phyloP scores from a whole-genome alignment of 2,888 invertebrate genomes.

The Frankliniella fusca region DNA sequence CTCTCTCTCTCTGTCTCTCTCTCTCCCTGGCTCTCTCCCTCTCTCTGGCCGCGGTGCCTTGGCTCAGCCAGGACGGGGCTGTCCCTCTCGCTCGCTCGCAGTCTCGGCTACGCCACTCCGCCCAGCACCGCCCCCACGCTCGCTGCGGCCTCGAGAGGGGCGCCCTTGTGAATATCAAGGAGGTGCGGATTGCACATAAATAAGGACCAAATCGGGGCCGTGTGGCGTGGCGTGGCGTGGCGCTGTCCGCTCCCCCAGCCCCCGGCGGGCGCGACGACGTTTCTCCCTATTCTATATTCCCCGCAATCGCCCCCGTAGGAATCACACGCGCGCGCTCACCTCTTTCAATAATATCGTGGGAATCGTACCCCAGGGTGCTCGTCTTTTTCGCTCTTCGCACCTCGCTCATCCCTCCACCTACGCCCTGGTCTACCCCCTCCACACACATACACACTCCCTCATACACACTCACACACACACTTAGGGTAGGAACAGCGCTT shows the following conservation, averaged over 20 bases:
- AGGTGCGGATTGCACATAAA: constrained; percentile 24
- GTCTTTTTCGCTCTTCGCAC: too few relatives aligned
- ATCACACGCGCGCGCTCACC: constrained; percentile 9
- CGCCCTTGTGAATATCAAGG: constrained; percentile 13
- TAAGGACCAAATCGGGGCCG: constrained; percentile 6
- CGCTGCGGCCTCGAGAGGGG: background rate
- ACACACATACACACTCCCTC: too few relatives aligned
- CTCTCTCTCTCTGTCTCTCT: too few relatives aligned
- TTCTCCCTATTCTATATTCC: background rate
- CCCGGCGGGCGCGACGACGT: background rate
- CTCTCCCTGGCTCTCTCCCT: too few relatives aligned
- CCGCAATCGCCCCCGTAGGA: constrained; percentile 3
- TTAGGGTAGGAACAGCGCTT: too few relatives aligned
- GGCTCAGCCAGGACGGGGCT: background rate
- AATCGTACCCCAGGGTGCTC: background rate
- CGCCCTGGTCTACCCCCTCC: too few relatives aligned
- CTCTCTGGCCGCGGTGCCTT: background rate
- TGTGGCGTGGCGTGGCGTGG: background rate
- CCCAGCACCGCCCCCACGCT: background rate
- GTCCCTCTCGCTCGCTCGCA: too few relatives aligned
- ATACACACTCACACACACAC: too few relatives aligned
- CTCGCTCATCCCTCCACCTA: too few relatives aligned
- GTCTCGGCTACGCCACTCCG: background rate
- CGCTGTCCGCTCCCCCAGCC: background rate
- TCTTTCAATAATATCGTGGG: constrained; percentile 21